Evolutionary conservation across 2,888 invertebrate species (phyloP), one percentile per base, ranked within the genome.

Genomic region (Agrotis puta): DNA sequence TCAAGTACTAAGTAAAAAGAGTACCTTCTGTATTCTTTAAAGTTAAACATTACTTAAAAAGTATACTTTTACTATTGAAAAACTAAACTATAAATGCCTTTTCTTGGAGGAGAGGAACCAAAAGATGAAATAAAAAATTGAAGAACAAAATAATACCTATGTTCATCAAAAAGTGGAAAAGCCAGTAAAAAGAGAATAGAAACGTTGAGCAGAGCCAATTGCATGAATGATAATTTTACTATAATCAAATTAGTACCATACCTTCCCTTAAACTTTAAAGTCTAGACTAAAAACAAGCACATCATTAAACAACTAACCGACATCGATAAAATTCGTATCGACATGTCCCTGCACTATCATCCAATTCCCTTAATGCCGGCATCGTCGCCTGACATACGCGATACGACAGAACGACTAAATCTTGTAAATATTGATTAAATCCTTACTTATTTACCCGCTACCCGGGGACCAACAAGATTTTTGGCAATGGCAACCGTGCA

Each of bases 331-430:
- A 70, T 68, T 70, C 74, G 63, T n/a, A 82, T 87, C 86, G 84
- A 85, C 79, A 78, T 59, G 16, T 70, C 80, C 67, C 88, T 77
- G 81, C 90, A 82, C 87, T 89, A 89, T 70, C 70, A 70, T 79
- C 82, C 90, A 90, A 91, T 90, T 89, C 88, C 88, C 88, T 82
- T 89, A 91, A 91, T 90, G 90, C 83, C 77, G 59, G 75, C 82
- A 53, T 87, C 83, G 87, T 82, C 88, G 77, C 74, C 82, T 85
- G 87, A 87, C 82, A 83, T 69, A 74, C 76, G 67, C 74, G 57
- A 66, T 58, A 64, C 78, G 78, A 77, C 74, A 75, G 77, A 77
- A 62, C 62, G 67, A 79, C 82, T 70, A 84, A 81, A 82, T 82
- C 82, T 79, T 83, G 81, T 87, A 80, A 85, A 85, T 84, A 87